Conservation (phyloP, 2,888 invertebrate genomes). For the Apomyelois bistriatella region DNA sequence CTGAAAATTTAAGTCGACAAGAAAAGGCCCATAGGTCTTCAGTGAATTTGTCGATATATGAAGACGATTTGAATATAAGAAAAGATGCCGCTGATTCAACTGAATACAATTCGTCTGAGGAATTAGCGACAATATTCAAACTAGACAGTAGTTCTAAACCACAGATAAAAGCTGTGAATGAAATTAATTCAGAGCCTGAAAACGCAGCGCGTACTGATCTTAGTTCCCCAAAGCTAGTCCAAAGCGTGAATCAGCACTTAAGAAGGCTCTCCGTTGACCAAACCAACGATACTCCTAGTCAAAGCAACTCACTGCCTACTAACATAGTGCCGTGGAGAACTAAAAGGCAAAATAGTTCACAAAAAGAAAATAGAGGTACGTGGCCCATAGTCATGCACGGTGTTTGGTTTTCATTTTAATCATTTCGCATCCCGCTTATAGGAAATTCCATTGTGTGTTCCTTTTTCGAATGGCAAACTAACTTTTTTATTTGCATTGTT, state of each 20-base stretch:
- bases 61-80: slow-evolving; percentile 64
- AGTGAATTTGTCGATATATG: slow-evolving; percentile 65
- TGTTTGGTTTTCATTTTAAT: slow-evolving; percentile 67
- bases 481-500: slow-evolving; percentile 36
- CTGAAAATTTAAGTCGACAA: slow-evolving; percentile 39
- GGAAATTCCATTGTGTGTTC: slow-evolving; percentile 29
- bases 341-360: slow-evolving; percentile 69
- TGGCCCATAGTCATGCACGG: slow-evolving; percentile 69
- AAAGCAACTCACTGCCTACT: slow-evolving; percentile 68
- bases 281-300: slow-evolving; percentile 65
- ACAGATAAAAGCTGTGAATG: slow-evolving; percentile 26
- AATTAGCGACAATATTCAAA: slow-evolving; percentile 82
- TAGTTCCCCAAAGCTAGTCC: slow-evolving; percentile 71
- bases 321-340: slow-evolving; percentile 72
- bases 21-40: slow-evolving; percentile 54
- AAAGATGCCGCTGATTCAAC: slow-evolving; percentile 69
- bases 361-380: slow-evolving; percentile 75
- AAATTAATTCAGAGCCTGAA: slow-evolving; percentile 36
- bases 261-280: slow-evolving; percentile 65
- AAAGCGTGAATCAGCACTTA: slow-evolving; percentile 67
- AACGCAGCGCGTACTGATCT: slow-evolving; percentile 54
- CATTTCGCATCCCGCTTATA: slow-evolving; percentile 63
- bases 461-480: slow-evolving; percentile 22
- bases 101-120: slow-evolving; percentile 83
- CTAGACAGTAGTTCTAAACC: slow-evolving; percentile 45